Percentiles rank a stretch among this genome's conserved stretches.
These are phyloP conservation scores for Drosophila flavopinicola DNA, from an alignment of 2,888 invertebrate genomes.

Conservation along the genomic window DNA sequence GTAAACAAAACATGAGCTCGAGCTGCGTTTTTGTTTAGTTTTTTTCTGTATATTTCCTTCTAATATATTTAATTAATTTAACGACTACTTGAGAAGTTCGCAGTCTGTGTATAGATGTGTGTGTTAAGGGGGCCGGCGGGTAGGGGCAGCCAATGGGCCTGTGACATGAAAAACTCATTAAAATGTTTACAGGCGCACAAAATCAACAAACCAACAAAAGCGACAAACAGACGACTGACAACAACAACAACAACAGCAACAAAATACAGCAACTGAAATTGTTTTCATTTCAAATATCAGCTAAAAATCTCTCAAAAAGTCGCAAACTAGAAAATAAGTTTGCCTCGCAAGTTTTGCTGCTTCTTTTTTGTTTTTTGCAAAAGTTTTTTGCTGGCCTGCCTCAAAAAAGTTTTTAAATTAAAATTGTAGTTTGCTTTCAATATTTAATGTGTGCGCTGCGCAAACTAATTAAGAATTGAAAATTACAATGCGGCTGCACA, in stretches of 20 bases:
- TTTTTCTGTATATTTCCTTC: conserved; percentile 54
- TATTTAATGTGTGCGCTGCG: conserved; percentile 51
- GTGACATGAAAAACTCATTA: conserved; percentile 81
- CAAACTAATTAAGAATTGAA: conserved; percentile 60
- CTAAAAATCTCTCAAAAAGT: conserved; percentile 40
- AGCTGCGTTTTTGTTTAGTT: too few relatives aligned
- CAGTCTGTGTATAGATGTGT: conserved; percentile 24
- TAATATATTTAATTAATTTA: conserved; percentile 81
- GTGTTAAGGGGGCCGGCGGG: conserved; percentile 6
- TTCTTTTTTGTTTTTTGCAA: conserved; percentile 7
- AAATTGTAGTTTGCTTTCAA: conserved; percentile 58
- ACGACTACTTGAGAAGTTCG: conserved; percentile 82
- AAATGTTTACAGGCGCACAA: conserved; percentile 79
- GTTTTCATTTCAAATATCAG: conserved; percentile 70
- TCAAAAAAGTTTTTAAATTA: conserved; percentile 56
- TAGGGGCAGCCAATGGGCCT: conserved; percentile 50
- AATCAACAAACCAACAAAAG: conserved; percentile 68
- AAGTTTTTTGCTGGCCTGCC: conserved; percentile 23
- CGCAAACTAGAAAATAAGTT: conserved; percentile 38
- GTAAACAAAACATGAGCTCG: conserved; percentile 60
- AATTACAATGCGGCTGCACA: conserved; percentile 45
- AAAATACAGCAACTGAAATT: conserved; percentile 62
- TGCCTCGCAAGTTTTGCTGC: conserved; percentile 3
- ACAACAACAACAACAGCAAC: conserved; percentile 23
- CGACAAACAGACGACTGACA: conserved; percentile 39